A percentile compares a stretch with the other conserved stretches of the same genome.
phyloP scores from a whole-genome alignment of 2,113 vertebrate genomes.

The Zosterops lateralis region DNA sequence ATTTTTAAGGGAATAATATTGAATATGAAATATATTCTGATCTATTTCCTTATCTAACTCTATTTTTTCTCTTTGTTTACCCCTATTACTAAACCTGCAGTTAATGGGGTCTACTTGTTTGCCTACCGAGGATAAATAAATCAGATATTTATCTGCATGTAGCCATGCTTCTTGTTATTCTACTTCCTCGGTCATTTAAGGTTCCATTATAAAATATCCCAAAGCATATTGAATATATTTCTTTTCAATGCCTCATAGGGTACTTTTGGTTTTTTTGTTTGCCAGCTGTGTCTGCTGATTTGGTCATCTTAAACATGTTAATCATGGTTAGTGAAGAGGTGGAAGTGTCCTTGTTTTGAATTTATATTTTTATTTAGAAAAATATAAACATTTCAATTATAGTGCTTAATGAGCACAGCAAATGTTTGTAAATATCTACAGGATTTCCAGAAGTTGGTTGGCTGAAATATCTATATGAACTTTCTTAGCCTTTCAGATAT shows the following conservation, averaged over 20 bases:
- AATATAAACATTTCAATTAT: background rate
- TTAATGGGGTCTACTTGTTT: background rate
- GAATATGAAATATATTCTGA: background rate
- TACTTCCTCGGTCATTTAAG: background rate
- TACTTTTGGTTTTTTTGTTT: conserved; percentile 6
- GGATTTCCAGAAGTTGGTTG: background rate
- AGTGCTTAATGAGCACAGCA: background rate
- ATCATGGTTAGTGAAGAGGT: background rate
- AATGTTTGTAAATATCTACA: background rate
- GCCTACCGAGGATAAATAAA: background rate
- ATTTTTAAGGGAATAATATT: background rate
- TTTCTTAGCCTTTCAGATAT: background rate
- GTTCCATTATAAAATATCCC: background rate
- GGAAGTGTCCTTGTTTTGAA: background rate
- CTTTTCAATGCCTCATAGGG: background rate
- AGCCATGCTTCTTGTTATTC: background rate
- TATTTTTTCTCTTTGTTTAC: background rate
- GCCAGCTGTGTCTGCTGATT: background rate
- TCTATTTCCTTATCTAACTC: background rate
- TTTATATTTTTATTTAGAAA: background rate
- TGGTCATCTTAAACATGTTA: background rate
- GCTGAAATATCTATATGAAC: background rate
- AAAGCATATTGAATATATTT: background rate
- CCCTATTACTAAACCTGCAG: background rate
- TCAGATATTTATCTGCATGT: background rate